Evolutionary conservation across 2,113 vertebrate species (phyloP), one percentile per base, ranked within the genome.

Genomic region (Heptranchias perlo): DNA sequence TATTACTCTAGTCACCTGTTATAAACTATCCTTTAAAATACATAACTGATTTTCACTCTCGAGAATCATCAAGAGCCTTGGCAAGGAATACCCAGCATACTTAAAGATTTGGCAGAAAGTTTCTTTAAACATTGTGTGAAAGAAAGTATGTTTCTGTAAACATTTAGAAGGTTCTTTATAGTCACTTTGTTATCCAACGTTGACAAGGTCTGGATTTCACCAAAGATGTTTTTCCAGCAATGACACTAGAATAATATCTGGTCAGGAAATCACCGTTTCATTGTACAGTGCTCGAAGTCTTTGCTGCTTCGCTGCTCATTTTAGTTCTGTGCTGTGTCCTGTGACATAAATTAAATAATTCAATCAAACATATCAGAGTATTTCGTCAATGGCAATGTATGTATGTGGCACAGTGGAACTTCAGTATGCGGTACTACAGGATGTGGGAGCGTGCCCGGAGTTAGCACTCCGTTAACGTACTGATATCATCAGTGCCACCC

Each of bases 81-180:
- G 91, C 91, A 93, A 62, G 0, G 31, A 64, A 61, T 39, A 93
- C 16, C 31, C 91, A 93, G 54, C n/a, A 2, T 64, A 64, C 91
- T 62, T 21, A 64, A 93, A 61, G 35, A 21, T 64, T 93, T 93
- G 91, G 54, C 91, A 93, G n/a, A 39, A 93, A 23, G 58, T 93
- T 93, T 93, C 18, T 93, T 93, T 93, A 93, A 93, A 93, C 91
- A 93, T 64, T 93, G 89, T 18, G 35, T 39, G 31, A 93, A 93
- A 62, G 35, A 93, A 64, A 39, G 16, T 93, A 91, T 58, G 87
- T 13, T 61, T n/a, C 47, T 93, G 1, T 93, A 62, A 93, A 64
- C 44, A 93, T 62, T 62, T 93, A 62, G 54, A 64, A 10, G n/a
- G 58, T 62, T 93, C 54, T 64, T 93, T 91, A 61, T 58, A 58